Percentiles rank a stretch among this genome's conserved stretches.
phyloP scores from a whole-genome alignment of 2,888 invertebrate genomes.

The Parasteatoda lunata region DNA sequence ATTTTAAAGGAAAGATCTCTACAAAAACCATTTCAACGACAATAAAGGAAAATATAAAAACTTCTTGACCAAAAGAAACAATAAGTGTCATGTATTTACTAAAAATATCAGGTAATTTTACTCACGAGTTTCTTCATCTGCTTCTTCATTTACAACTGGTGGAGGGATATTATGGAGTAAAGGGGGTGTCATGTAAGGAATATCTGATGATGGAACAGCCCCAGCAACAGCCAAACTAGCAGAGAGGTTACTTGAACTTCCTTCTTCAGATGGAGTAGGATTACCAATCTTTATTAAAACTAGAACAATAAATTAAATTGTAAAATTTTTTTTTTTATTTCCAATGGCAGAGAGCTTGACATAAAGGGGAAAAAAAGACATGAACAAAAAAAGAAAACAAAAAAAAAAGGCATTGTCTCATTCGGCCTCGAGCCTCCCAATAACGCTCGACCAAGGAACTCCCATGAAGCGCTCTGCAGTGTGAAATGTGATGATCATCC shows the following conservation, averaged over 20 bases:
- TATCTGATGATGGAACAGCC: slow-evolving; percentile 67
- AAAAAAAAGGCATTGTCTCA: too few species aligned
- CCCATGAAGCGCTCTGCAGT: too few species aligned
- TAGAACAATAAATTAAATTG: slow-evolving; percentile 6
- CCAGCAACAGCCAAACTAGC: slow-evolving; percentile 68
- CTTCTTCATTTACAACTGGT: slow-evolving; percentile 16
- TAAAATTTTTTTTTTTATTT: too few species aligned
- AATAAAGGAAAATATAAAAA: background rate
- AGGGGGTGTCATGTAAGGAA: slow-evolving; percentile 69
- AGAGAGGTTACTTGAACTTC: slow-evolving; percentile 33
- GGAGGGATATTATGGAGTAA: slow-evolving; percentile 44
- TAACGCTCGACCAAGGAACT: too few species aligned
- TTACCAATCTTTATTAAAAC: slow-evolving; percentile 48
- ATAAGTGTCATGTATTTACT: too few species aligned
- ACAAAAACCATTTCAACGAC: background rate
- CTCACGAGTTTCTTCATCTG: background rate
- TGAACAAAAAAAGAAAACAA: too few species aligned
- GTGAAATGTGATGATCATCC: too few species aligned
- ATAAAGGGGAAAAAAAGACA: too few species aligned
- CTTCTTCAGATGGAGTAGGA: slow-evolving; percentile 26
- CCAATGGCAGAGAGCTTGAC: too few species aligned
- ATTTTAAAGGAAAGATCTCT: background rate
- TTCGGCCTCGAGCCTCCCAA: too few species aligned
- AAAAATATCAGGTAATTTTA: too few species aligned
- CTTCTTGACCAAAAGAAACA: background rate